Conservation (phyloP, 23 tunicate species). For the Styela clava region DNA sequence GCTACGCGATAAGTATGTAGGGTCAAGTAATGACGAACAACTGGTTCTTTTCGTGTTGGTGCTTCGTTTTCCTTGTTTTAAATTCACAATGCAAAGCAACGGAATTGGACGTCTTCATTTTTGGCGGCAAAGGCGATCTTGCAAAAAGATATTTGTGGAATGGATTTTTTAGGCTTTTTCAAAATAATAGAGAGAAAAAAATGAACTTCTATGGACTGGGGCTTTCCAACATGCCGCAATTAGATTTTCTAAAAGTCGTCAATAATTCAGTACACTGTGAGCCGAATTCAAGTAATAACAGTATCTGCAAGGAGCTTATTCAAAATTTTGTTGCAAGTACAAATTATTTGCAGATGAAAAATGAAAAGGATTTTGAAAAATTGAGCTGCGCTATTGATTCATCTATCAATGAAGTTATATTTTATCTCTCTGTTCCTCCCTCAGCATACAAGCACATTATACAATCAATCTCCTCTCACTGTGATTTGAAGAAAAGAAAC, state of each 20-base stretch:
- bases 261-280: slow-evolving; percentile 14
- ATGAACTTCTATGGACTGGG: slow-evolving; percentile 46
- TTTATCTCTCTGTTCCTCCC: slow-evolving; percentile 78
- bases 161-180: slow-evolving; percentile 38
- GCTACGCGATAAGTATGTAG: no score
- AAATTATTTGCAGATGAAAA: slow-evolving; percentile 36
- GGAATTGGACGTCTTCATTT: slow-evolving; percentile 30
- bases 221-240: slow-evolving; percentile 10
- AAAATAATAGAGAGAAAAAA: background rate
- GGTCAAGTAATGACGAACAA: no score
- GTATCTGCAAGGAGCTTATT: background rate
- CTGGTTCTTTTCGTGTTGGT: no score
- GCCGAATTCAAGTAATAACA: background rate
- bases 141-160: slow-evolving; percentile 81
- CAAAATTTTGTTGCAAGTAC: slow-evolving; percentile 18
- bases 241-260: slow-evolving; percentile 19
- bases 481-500: slow-evolving; percentile 15
- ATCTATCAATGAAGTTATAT: slow-evolving; percentile 5
- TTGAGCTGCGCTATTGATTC: slow-evolving; percentile 7
- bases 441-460: slow-evolving; percentile 48
- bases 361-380: slow-evolving; percentile 33
- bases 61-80: background rate
- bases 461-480: slow-evolving; percentile 27
- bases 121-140: slow-evolving; percentile 67
- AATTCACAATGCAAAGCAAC: no score